Evolutionary conservation across 2,888 invertebrate species (phyloP), one percentile per base, ranked within the genome.

Genomic region (Osmoderma eremita): DNA sequence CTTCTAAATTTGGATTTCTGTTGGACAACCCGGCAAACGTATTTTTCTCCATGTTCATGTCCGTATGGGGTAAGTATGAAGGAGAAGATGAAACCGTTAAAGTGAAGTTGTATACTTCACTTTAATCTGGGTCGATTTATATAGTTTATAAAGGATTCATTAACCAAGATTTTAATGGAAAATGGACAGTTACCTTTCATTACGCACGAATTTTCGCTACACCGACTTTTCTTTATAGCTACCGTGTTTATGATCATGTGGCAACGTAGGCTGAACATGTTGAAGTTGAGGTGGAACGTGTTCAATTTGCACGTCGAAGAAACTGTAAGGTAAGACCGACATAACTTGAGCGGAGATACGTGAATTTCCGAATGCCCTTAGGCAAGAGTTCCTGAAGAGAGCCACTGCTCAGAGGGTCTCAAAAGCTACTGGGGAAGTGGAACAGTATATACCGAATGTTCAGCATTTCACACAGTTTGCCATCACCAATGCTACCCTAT

Each of bases 1-100:
- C 92, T 74, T 86, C 93, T 2, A 86, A 86, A 78, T 84, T 91
- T 56, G 91, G 91, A n/a, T 90, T 92, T 79, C 82, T 94, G 42
- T 90, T 95, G 77, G 94, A 95, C 81, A 95, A 95, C 82, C 87
- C 88, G 58, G 87, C 89, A 48, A 93, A 93, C 0, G 88, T 93
- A 38, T 84, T 88, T 70, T 94, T 94, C 81, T 91, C 93, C 2
- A 85, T 90, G 62, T 87, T 93, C 74, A 93, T 94, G 92, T 89
- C 92, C 1, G 85, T 94, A 68, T 94, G 94, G 94, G 86, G 81
- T 80, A 75, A 73, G 74, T 73, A 65, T 64, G 10, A 10, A 30
- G 1, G 10, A 30, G 10, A 30, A 30, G 6, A 10, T 1, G 3
- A 30, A 30, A 30, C 10, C 10, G 6, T 30, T 30, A 10, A 30